Conservation (phyloP, 2,113 vertebrate species). For the Nestor notabilis region DNA sequence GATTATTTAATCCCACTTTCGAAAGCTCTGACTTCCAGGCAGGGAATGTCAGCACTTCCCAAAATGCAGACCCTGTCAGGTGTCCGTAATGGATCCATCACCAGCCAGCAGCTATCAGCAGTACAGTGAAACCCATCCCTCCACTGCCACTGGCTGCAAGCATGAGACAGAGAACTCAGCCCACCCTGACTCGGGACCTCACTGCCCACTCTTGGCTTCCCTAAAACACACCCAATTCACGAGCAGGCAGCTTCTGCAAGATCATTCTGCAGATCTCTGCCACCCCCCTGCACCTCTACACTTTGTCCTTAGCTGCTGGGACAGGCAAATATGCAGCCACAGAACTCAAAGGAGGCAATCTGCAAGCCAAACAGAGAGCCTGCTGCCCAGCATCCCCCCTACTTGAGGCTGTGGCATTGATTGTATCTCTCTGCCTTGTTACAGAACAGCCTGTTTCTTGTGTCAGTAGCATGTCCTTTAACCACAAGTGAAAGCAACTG, state of each 20-base stretch:
- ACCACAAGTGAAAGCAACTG: conserved; percentile 25
- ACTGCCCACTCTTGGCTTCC: background rate
- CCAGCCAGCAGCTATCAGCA: accelerated
- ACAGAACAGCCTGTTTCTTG: background rate
- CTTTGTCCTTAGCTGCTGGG: accelerated
- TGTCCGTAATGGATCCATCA: accelerated
- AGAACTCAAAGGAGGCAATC: accelerated
- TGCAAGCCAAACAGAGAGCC: background rate
- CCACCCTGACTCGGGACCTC: accelerated
- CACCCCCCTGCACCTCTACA: accelerated
- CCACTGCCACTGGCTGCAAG: accelerated
- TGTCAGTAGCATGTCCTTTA: conserved; percentile 28
- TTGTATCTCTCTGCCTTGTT: background rate
- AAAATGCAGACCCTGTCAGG: background rate
- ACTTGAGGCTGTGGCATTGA: background rate
- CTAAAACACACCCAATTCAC: accelerated
- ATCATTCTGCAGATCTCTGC: background rate
- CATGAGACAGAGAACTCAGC: accelerated
- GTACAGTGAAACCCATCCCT: background rate
- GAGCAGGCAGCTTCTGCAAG: background rate
- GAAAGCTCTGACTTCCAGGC: background rate
- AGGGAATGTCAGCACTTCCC: background rate
- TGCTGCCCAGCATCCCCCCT: background rate
- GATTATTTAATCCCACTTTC: background rate
- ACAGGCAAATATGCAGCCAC: accelerated